phyloP scores from a whole-genome alignment of 2,113 vertebrate genomes.

The Vanacampus margaritifer region DNA sequence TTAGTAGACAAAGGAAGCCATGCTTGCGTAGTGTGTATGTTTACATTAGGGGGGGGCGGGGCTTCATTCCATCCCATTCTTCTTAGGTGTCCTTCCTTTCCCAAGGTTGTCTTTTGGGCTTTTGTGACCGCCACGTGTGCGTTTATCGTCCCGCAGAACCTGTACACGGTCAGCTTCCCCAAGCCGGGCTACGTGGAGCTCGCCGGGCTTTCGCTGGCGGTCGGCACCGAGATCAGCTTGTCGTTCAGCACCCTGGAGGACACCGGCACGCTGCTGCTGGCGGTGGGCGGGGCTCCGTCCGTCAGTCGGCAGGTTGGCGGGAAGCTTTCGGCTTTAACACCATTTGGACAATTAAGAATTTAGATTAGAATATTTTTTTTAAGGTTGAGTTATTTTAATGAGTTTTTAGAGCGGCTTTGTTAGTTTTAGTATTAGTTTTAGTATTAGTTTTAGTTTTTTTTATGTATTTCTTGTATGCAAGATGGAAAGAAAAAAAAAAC shows the following conservation, averaged over 20 bases:
- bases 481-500: too few species aligned
- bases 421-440: too few species aligned
- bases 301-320: constrained; percentile 37
- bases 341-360: too few species aligned
- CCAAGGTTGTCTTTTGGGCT: neutral
- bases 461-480: too few species aligned
- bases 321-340: too few species aligned
- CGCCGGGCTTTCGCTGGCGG: constrained; percentile 70
- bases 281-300: constrained; percentile 63
- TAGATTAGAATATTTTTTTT: too few species aligned
- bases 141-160: constrained; percentile 75
- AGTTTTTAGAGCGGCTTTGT: too few species aligned
- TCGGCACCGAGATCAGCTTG: constrained; percentile 89
- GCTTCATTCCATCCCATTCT: neutral
- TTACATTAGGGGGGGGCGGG: neutral
- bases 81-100: neutral
- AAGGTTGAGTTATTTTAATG: too few species aligned
- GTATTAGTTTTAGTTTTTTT: too few species aligned
- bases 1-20: constrained; percentile 4
- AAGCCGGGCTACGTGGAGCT: constrained; percentile 89
- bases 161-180: constrained; percentile 88
- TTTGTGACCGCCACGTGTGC: neutral
- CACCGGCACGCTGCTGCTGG: constrained; percentile 88
- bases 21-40: constrained; percentile 15
- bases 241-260: constrained; percentile 93